These are phyloP conservation scores for Diprion similis DNA, from an alignment of 1,140 invertebrate genomes.

Conservation along the genomic window DNA sequence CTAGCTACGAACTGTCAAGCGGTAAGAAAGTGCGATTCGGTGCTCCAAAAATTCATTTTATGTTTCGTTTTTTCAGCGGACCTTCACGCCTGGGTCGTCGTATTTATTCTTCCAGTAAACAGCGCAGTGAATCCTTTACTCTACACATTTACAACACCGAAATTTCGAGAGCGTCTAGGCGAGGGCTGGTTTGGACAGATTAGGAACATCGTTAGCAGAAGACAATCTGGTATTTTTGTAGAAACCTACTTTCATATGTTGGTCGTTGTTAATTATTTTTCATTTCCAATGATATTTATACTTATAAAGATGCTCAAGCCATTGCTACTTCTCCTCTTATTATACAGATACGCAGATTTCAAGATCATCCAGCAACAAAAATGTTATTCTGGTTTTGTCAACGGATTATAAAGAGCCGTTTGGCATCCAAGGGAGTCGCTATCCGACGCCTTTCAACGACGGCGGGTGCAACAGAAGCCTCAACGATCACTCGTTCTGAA, in stretches of 20 bases:
- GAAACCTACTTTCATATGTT: background rate
- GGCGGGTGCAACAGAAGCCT: conserved; percentile 23
- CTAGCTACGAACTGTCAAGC: too few species aligned
- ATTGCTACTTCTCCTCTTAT: conserved; percentile 10
- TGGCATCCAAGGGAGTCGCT: conserved; percentile 24
- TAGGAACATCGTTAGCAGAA: conserved; percentile 34
- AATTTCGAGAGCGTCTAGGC: conserved; percentile 65
- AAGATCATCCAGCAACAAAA: conserved; percentile 30
- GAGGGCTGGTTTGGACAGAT: conserved; percentile 42
- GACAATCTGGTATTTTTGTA: conserved; percentile 26
- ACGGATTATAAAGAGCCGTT: conserved; percentile 20
- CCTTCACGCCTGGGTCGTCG: conserved; percentile 76
- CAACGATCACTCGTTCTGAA: conserved; percentile 2
- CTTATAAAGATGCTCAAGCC: conserved; percentile 1
- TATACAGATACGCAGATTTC: conserved; percentile 41
- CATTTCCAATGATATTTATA: background rate
- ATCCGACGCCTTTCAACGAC: conserved; percentile 18
- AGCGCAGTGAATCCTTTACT: conserved; percentile 80
- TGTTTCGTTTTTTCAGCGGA: conserved; percentile 60
- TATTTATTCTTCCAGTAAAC: conserved; percentile 81
- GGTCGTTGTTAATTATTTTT: background rate
- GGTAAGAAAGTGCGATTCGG: too few species aligned
- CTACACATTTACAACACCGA: conserved; percentile 81
- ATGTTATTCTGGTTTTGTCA: conserved; percentile 24
- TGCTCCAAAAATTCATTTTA: background rate